Percentiles rank a stretch among this genome's conserved stretches.
These are phyloP conservation scores for Muraenolepis orangiensis DNA, from an alignment of 2,797 vertebrate genomes.

Conservation along the genomic window DNA sequence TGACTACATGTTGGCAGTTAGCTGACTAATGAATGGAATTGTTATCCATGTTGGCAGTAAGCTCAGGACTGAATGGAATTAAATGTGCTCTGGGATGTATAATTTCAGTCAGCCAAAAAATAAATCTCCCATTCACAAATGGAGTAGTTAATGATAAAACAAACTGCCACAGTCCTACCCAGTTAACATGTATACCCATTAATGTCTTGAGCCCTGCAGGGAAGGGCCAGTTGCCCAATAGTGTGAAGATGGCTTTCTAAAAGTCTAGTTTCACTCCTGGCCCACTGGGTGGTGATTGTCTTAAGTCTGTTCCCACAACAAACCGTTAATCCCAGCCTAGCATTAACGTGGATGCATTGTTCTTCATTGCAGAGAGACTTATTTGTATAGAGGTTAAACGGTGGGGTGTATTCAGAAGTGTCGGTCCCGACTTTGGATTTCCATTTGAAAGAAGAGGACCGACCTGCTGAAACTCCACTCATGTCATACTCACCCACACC, in stretches of 20 bases:
- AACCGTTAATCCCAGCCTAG: background rate
- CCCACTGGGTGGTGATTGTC: background rate
- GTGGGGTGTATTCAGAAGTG: background rate
- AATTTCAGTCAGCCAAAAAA: too few species aligned
- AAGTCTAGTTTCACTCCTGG: background rate
- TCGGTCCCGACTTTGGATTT: constrained; percentile 31
- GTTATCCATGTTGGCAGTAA: background rate
- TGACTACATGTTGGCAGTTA: background rate
- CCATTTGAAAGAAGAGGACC: background rate
- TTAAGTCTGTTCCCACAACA: background rate
- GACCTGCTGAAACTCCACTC: constrained; percentile 28
- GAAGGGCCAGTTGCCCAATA: background rate
- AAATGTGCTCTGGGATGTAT: background rate
- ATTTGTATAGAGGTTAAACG: background rate
- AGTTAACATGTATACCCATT: background rate
- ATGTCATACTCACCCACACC: background rate
- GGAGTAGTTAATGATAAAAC: background rate
- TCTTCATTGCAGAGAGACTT: background rate
- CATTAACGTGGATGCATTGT: background rate
- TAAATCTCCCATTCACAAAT: too few species aligned
- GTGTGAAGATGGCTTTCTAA: background rate
- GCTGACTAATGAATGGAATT: background rate
- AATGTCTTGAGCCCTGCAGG: background rate
- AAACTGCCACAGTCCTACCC: background rate
- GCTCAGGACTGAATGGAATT: background rate